These are phyloP conservation scores for Automeris io DNA, from an alignment of 2,888 invertebrate genomes.

Conservation along the genomic window DNA sequence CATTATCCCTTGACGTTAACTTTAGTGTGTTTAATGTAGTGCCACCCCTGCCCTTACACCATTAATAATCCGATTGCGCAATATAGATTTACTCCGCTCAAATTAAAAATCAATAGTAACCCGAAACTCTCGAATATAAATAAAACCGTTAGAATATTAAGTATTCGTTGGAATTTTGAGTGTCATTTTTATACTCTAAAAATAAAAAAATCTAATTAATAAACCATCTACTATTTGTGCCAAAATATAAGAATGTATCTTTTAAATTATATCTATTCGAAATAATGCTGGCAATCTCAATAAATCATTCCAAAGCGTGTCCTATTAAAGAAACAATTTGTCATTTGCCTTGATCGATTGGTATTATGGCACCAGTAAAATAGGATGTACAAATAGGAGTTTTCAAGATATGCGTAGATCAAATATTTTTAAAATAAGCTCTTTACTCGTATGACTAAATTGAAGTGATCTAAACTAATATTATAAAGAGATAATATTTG, in stretches of 20 bases:
- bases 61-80: conserved; percentile 62
- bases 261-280: not conserved
- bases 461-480: too few species aligned
- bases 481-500: too few species aligned
- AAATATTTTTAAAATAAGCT: too few species aligned
- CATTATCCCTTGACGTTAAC: conserved; percentile 44
- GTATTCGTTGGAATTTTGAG: too few species aligned
- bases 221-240: too few species aligned
- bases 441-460: too few species aligned
- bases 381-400: too few species aligned
- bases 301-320: conserved; percentile 17
- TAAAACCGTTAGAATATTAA: conserved; percentile 7
- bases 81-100: conserved; percentile 49
- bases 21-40: conserved; percentile 52
- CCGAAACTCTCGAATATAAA: conserved; percentile 13
- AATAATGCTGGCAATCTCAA: conserved; percentile 17
- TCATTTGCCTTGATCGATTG: conserved; percentile 10
- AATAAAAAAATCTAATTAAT: too few species aligned
- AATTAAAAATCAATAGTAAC: conserved; percentile 58
- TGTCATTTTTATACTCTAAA: too few species aligned
- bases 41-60: conserved; percentile 44
- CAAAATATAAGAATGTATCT: too few species aligned
- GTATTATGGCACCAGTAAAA: conserved; percentile 9
- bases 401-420: not conserved
- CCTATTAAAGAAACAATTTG: conserved; percentile 19